A percentile compares a stretch with the other conserved stretches of the same genome.
phyloP scores from a whole-genome alignment of 2,888 invertebrate species.

The Lomographa bimaculata region DNA sequence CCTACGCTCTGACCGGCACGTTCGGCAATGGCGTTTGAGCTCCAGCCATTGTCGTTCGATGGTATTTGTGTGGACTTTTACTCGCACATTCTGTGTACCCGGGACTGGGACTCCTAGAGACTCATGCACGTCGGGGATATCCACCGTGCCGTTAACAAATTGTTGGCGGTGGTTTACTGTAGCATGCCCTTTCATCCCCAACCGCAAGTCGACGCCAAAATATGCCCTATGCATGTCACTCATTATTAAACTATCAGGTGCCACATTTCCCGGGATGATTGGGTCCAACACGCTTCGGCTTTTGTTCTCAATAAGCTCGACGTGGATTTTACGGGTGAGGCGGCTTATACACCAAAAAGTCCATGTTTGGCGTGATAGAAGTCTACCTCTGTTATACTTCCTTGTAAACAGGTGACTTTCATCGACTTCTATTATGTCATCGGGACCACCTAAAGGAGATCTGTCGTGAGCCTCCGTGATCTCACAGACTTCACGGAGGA shows the following conservation, averaged over 20 bases:
- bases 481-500: too few relatives aligned
- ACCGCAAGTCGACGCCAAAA: neutral
- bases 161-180: neutral
- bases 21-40: constrained; percentile 26
- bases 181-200: neutral
- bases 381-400: too few relatives aligned
- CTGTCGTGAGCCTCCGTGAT: too few relatives aligned
- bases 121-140: neutral
- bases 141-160: neutral
- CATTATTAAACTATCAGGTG: neutral
- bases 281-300: too few relatives aligned
- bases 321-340: too few relatives aligned
- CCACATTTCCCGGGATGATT: too few relatives aligned
- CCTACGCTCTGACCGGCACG: constrained; percentile 21
- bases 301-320: too few relatives aligned
- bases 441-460: too few relatives aligned
- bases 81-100: neutral
- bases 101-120: neutral
- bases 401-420: too few relatives aligned
- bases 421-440: too few relatives aligned
- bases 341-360: too few relatives aligned
- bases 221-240: neutral
- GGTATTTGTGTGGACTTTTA: neutral
- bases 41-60: constrained; percentile 15
- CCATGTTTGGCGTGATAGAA: too few relatives aligned